Base-by-base conservation (phyloP, 1,140 invertebrate genomes). In the Zaprionus capensis region DNA sequence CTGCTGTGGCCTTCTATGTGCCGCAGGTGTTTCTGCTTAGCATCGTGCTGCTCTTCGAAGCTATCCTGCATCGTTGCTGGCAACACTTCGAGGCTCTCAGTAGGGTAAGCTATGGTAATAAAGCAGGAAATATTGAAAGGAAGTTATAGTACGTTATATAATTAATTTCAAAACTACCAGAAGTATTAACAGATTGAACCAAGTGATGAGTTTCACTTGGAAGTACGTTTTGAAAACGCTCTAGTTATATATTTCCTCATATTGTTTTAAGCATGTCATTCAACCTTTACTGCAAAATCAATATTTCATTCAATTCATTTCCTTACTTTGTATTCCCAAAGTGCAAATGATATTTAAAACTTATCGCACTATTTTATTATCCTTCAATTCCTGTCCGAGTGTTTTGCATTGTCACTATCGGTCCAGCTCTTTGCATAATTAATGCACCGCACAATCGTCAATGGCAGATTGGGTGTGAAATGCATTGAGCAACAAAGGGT, bases 21-120 rank as follows among this genome's bases (percentile, higher is more conserved):
- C 91, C 91, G 0, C 90, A 91, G 38, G 59, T 92, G 11, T 92
- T 92, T 73, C 63, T 92, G 26, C 77, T 92, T 0, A 86, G 84
- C 36, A 66, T 90, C 22, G 90, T 92, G 5, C 64, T 92, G 72
- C 74, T 92, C 0, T 91, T 86, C 46, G 71, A 64, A 1, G 80
- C 91, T 0, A 78, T 82, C n/a, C 63, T 91, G 5, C 83, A 91
- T 68, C 90, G 91, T 6, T 70, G 84, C 31, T 82, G 84, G 75
- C 91, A 92, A 28, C 91, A 92, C 34, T 92, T 90, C 17, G 74
- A 78, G 7, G 78, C 77, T 0, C 28, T 92, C 0, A 92, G 91
- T 57, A 61, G 82, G 91, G 91, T 92, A 62, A 77, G 78, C 2
- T 46, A 7, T 2, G 38, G 9, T 9, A 34, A 2, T 0, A 34